These are phyloP conservation scores for Callipepla squamata DNA, from an alignment of 2,113 vertebrate genomes.

Conservation along the genomic window DNA sequence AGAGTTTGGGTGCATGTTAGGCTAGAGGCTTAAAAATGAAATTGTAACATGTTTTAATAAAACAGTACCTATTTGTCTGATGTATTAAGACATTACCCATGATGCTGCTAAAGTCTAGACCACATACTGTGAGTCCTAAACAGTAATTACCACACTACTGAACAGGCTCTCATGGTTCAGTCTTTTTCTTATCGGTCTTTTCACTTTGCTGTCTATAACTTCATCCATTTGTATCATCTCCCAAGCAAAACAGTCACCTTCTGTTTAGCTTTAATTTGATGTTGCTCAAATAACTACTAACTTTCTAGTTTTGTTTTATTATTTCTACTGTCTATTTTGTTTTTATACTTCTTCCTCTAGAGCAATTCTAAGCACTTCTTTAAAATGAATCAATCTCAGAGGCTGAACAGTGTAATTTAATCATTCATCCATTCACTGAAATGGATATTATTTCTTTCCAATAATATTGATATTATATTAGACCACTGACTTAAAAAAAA, in stretches of 20 bases:
- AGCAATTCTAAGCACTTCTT: background rate
- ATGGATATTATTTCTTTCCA: background rate
- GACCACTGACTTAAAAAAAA: background rate
- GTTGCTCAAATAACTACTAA: background rate
- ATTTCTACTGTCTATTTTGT: background rate
- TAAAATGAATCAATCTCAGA: background rate
- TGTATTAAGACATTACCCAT: background rate
- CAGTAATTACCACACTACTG: background rate
- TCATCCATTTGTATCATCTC: background rate
- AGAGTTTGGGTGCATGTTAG: background rate
- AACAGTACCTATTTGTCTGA: background rate
- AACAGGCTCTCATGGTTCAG: background rate
- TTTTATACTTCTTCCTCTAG: background rate
- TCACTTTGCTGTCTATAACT: background rate
- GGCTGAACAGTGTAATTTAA: background rate
- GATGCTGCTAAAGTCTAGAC: background rate
- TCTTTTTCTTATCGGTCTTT: background rate
- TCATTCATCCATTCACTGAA: background rate
- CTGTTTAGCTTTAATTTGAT: background rate
- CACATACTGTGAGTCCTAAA: background rate
- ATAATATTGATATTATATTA: background rate
- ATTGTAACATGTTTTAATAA: background rate
- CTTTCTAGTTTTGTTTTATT: background rate
- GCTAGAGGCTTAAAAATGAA: background rate
- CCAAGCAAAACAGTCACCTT: background rate